Conservation (phyloP, 2,888 invertebrate genomes). For the Synanthedon formicaeformis region DNA sequence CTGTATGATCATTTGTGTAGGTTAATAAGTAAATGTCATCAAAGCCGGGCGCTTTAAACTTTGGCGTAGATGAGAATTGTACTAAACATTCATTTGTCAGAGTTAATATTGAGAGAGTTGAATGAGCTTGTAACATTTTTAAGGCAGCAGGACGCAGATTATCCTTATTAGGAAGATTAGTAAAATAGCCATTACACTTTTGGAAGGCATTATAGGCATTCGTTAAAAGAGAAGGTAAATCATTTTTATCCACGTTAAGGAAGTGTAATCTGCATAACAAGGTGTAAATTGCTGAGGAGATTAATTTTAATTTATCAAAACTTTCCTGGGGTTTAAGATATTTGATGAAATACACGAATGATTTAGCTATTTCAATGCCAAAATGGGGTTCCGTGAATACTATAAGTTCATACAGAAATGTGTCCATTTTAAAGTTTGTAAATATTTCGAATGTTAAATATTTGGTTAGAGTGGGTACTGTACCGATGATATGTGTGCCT, state of each 20-base stretch:
- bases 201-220: conserved; percentile 29
- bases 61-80: conserved; percentile 22
- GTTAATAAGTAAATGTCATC: conserved; percentile 35
- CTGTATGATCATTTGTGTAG: conserved; percentile 22
- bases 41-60: conserved; percentile 18
- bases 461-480: conserved; percentile 43
- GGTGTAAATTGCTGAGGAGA: conserved; percentile 36
- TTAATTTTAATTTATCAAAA: conserved; percentile 25
- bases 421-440: conserved; percentile 43
- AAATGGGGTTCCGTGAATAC: conserved; percentile 35
- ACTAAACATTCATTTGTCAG: conserved; percentile 28
- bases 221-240: conserved; percentile 13
- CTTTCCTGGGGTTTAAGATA: conserved; percentile 38
- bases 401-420: conserved; percentile 43
- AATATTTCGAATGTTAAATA: conserved; percentile 51
- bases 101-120: conserved; percentile 27
- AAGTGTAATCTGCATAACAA: conserved; percentile 39
- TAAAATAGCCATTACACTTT: conserved; percentile 37
- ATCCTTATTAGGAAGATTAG: conserved; percentile 36
- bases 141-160: conserved; percentile 36
- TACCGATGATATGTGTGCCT: conserved; percentile 44
- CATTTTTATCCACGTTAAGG: conserved; percentile 23
- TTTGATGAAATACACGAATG: conserved; percentile 41
- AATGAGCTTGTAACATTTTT: conserved; percentile 39
- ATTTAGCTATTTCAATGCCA: conserved; percentile 36